Conservation (phyloP, 2,888 invertebrate species). For the Dicranocentrus wangi region DNA sequence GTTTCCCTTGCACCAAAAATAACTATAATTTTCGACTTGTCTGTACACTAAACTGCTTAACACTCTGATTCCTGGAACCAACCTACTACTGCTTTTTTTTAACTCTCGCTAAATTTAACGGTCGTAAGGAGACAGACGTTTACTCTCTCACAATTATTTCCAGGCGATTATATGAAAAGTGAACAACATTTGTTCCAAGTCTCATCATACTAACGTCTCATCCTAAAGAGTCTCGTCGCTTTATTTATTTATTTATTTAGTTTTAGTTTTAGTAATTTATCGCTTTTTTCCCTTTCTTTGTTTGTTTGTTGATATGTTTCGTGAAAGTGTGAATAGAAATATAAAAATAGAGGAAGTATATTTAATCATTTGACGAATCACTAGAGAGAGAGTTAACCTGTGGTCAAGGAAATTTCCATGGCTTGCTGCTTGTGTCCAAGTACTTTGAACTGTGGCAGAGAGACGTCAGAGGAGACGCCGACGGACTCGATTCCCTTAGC, state of each 20-base stretch:
- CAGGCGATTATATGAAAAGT: no score
- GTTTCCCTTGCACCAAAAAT: no score
- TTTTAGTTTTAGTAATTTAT: no score
- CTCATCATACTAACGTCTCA: no score
- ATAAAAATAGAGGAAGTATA: not conserved
- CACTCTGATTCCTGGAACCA: not conserved
- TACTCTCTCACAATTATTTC: no score
- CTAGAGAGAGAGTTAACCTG: constrained; percentile 81
- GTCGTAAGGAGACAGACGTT: no score
- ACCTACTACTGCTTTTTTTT: no score
- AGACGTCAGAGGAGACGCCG: constrained; percentile 95
- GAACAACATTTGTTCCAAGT: no score
- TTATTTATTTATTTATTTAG: not conserved
- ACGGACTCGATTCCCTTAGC: constrained; percentile 96
- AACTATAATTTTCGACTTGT: no score
- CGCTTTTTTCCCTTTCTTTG: not conserved
- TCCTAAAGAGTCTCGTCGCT: not conserved
- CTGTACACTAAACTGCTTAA: no score
- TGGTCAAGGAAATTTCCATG: constrained; percentile 96
- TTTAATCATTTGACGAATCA: constrained; percentile 56
- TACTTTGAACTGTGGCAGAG: constrained; percentile 98
- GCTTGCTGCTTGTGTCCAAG: constrained; percentile 96
- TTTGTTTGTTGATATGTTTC: constrained; percentile 23
- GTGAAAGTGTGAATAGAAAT: constrained; percentile 26
- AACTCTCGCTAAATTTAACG: no score